Base-by-base conservation (phyloP, 2,888 invertebrate genomes). In the Epistrophella euchroma region DNA sequence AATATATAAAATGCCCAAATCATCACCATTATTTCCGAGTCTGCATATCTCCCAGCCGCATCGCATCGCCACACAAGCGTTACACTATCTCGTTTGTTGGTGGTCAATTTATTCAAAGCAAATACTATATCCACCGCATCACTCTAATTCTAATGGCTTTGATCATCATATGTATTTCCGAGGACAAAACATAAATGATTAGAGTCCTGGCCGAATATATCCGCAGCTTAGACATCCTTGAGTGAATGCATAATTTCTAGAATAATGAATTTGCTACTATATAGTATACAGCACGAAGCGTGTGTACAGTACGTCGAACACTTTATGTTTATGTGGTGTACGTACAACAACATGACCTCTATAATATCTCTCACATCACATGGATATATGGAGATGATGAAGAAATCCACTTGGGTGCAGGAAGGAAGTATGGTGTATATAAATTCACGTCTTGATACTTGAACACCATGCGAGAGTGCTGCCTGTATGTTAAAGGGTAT, bases 21-120 rank as follows among this genome's bases (percentile, higher is more conserved):
- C 22, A 50, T 50, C 47, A 40, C 32, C 35, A 52, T 64, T 50
- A 28, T 58, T 13, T 32, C 32, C 35, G 28, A 45, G 17, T 15
- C 13, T 10, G 11, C 37, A 4, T 37, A 13, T 11, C 4, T 50
- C 32, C 19, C 35, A 17, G 17, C 35, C 4, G 1, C 32, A 56
- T n/a, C 28, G 22, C 4, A 56, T 35, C 47, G 40, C 5, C 74
- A 60, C 47, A 85, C 71, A 81, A 81, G 55, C 72, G 43, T 75
- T 58, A 43, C 70, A 40, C 66, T 56, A 6, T 11, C 62, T 71
- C 84, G 56, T 71, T 72, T 71, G 71, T 22, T 47, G 52, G 84
- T 85, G 80, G 84, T 85, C 84, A 80, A 85, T 80, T 85, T 80
- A 85, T 80, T 80, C 84, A 72, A 75, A 72, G 64, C 74, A 70